Evolutionary conservation across 1,140 invertebrate species (phyloP).

Genomic region (Xylocopa sonorina): DNA sequence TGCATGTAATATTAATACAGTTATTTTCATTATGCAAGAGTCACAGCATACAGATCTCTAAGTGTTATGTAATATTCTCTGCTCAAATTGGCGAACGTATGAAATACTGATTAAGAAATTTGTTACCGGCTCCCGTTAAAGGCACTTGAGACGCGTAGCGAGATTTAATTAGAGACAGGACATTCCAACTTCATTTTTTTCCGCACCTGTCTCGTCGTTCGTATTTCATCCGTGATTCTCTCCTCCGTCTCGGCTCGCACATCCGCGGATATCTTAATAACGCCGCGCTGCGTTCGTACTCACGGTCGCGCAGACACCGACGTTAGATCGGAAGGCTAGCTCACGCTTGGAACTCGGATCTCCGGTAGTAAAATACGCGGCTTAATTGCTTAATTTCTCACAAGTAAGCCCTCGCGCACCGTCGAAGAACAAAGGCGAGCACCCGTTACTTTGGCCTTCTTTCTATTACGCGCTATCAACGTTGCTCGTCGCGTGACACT

Average conservation of each 20-base stretch:
- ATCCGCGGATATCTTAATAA: constrained; percentile 61
- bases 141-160: not conserved
- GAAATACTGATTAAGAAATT: constrained; percentile 23
- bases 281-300: constrained; percentile 28
- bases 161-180: constrained; percentile 47
- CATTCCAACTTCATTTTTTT: constrained; percentile 23
- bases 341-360: constrained; percentile 68
- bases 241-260: not conserved
- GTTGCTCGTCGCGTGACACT: constrained; percentile 77
- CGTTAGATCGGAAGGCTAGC: constrained; percentile 66
- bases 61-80: not conserved
- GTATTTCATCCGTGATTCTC: not conserved
- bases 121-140: constrained; percentile 45
- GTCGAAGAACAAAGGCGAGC: constrained; percentile 74
- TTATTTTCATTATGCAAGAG: too few relatives aligned
- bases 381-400: constrained; percentile 82
- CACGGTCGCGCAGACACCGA: constrained; percentile 47
- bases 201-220: not conserved
- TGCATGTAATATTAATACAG: too few relatives aligned
- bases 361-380: constrained; percentile 73
- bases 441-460: constrained; percentile 76
- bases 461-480: constrained; percentile 77
- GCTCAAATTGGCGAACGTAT: constrained; percentile 16
- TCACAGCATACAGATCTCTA: not conserved
- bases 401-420: constrained; percentile 66